Conservation (phyloP, 1,140 invertebrate species). For the Lethrus apterus region DNA sequence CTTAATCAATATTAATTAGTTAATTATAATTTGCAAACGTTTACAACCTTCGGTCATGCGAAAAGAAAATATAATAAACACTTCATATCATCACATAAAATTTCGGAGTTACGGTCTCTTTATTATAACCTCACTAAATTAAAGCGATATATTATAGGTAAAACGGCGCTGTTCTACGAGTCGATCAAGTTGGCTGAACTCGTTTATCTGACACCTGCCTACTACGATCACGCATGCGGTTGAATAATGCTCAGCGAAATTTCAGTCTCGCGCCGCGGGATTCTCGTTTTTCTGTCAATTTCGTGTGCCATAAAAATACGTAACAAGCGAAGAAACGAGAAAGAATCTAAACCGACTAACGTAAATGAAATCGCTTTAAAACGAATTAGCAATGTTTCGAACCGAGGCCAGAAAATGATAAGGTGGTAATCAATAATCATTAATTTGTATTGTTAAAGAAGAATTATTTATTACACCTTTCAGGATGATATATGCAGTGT, state of each 20-base stretch:
- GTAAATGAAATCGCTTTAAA: too few species aligned
- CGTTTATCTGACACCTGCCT: constrained; percentile 33
- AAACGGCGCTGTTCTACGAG: constrained; percentile 15
- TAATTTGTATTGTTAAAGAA: too few species aligned
- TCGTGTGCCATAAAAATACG: constrained; percentile 34
- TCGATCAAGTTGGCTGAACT: constrained; percentile 22
- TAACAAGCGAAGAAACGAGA: too few species aligned
- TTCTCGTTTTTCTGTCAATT: constrained; percentile 36
- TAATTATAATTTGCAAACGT: not conserved
- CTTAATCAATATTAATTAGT: too few species aligned
- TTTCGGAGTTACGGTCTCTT: constrained; percentile 13
- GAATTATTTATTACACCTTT: too few species aligned
- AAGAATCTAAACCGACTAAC: too few species aligned
- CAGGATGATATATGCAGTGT: too few species aligned
- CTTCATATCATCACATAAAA: constrained; percentile 16
- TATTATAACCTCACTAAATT: constrained; percentile 20
- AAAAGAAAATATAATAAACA: constrained; percentile 21
- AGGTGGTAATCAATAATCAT: too few species aligned
- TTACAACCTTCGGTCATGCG: constrained; percentile 15
- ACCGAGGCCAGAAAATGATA: too few species aligned
- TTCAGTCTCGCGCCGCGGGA: constrained; percentile 27
- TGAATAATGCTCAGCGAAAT: constrained; percentile 28
- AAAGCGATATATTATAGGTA: constrained; percentile 22
- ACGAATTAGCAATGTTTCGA: too few species aligned
- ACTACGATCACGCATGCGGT: constrained; percentile 31